phyloP scores from a whole-genome alignment of 1,140 invertebrate species.

The Trachelipus rathkii region DNA sequence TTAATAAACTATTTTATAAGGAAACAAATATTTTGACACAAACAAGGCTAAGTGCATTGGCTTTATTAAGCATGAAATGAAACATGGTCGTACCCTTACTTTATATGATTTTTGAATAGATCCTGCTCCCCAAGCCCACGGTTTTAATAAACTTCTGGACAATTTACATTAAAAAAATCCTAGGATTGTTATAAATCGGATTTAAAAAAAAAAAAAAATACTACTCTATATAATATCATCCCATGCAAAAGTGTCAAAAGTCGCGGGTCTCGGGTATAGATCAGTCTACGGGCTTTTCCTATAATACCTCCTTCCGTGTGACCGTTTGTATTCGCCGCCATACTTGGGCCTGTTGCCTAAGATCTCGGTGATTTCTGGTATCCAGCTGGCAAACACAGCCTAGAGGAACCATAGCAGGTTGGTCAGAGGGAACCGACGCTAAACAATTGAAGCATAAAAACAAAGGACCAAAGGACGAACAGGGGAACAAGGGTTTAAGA shows the following conservation, averaged over 20 bases:
- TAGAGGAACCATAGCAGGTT: slow-evolving; percentile 53
- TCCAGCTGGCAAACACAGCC: slow-evolving; percentile 98
- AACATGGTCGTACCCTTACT: too few relatives aligned
- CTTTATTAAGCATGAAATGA: too few relatives aligned
- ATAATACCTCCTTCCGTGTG: slow-evolving; percentile 87
- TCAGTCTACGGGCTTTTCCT: slow-evolving; percentile 40
- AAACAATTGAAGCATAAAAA: slow-evolving; percentile 29
- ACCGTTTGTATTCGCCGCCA: slow-evolving; percentile 68
- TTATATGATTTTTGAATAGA: too few relatives aligned
- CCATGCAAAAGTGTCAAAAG: slow-evolving; percentile 32
- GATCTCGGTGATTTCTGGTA: slow-evolving; percentile 98
- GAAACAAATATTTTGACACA: too few relatives aligned
- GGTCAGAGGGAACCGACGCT: slow-evolving; percentile 44
- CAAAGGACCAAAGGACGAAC: slow-evolving; percentile 23
- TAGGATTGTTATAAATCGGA: slow-evolving; percentile 5
- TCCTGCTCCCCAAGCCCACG: slow-evolving; percentile 31
- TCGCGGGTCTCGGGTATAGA: slow-evolving; percentile 28
- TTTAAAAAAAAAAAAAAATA: slow-evolving; percentile 31
- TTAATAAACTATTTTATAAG: too few relatives aligned
- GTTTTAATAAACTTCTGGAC: background rate
- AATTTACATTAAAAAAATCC: background rate
- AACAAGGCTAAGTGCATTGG: too few relatives aligned
- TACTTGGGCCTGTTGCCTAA: slow-evolving; percentile 95
- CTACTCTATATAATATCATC: slow-evolving; percentile 29
- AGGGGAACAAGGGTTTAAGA: slow-evolving; percentile 3